phyloP scores from a whole-genome alignment of 2,888 invertebrate genomes.

The Sphaerophoria taeniata region DNA sequence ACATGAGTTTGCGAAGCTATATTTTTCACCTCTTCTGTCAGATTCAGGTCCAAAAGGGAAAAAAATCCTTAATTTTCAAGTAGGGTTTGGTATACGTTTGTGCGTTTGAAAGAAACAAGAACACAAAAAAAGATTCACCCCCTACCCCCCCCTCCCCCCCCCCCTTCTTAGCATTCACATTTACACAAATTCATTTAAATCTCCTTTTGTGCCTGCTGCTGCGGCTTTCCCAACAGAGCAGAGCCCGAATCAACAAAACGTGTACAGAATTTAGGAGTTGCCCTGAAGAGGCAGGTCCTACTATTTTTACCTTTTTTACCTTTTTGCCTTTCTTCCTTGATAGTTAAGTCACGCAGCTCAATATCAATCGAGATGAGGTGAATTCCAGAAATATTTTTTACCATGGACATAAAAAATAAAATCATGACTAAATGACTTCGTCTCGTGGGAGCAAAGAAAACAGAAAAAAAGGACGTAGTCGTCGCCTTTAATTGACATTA shows the following conservation, averaged over 20 bases:
- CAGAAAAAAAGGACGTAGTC: background rate
- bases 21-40: constrained; percentile 61
- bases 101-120: background rate
- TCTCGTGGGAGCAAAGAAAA: background rate
- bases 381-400: constrained; percentile 55
- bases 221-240: constrained; percentile 37
- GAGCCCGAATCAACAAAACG: constrained; percentile 32
- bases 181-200: constrained; percentile 57
- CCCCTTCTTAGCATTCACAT: constrained; percentile 7
- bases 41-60: constrained; percentile 25
- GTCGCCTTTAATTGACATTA: constrained; percentile 65
- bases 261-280: constrained; percentile 65
- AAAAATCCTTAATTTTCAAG: constrained; percentile 60
- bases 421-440: constrained; percentile 64
- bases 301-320: constrained; percentile 19
- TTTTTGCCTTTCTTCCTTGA: constrained; percentile 43
- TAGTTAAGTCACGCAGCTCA: constrained; percentile 72
- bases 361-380: constrained; percentile 74
- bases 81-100: constrained; percentile 17
- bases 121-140: background rate
- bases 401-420: constrained; percentile 46
- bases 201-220: constrained; percentile 17
- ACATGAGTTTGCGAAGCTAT: constrained; percentile 32
- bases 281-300: constrained; percentile 1
- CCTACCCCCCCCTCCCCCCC: background rate